Percentiles rank a stretch among this genome's conserved stretches.
Conservation (phyloP, 2,113 vertebrate genomes). For the Chrysochloris asiatica region DNA sequence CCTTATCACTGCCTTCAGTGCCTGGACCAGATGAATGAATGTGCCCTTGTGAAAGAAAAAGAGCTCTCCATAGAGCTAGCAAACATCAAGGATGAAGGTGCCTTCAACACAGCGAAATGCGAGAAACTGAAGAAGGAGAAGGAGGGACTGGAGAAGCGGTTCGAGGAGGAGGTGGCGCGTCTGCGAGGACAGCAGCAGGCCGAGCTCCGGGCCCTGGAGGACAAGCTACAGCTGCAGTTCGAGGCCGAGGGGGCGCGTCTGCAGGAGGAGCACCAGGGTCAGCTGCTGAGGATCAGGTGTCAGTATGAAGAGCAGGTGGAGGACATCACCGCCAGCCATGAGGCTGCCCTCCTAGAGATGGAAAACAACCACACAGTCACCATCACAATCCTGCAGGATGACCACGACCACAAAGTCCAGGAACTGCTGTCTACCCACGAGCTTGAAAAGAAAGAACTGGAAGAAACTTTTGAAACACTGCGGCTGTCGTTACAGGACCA, state of each 20-base stretch:
- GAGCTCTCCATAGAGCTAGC: no score
- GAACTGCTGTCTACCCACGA: constrained; percentile 92
- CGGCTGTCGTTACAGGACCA: constrained; percentile 97
- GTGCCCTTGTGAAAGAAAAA: no score
- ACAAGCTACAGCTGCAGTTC: constrained; percentile 87
- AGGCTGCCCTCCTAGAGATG: no score
- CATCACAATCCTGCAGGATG: constrained; percentile 86
- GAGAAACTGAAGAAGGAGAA: constrained; percentile 94
- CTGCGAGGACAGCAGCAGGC: constrained; percentile 88
- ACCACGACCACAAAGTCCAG: constrained; percentile 90
- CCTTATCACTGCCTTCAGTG: no score
- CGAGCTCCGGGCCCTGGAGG: constrained; percentile 89
- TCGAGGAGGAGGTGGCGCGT: constrained; percentile 88
- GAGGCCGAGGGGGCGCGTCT: constrained; percentile 81
- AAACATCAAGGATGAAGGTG: constrained; percentile 55
- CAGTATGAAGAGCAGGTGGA: constrained; percentile 89
- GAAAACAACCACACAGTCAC: no score
- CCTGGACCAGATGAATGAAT: no score
- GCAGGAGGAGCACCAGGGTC: constrained; percentile 83
- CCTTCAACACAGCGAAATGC: constrained; percentile 88
- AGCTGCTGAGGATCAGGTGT: constrained; percentile 77
- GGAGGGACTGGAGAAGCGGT: constrained; percentile 89
- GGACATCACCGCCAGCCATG: no score
- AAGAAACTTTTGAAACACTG: constrained; percentile 94
- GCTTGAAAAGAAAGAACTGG: constrained; percentile 92